phyloP scores from a whole-genome alignment of 92 coral and sea anemone species.

The Zoanthus sociatus region DNA sequence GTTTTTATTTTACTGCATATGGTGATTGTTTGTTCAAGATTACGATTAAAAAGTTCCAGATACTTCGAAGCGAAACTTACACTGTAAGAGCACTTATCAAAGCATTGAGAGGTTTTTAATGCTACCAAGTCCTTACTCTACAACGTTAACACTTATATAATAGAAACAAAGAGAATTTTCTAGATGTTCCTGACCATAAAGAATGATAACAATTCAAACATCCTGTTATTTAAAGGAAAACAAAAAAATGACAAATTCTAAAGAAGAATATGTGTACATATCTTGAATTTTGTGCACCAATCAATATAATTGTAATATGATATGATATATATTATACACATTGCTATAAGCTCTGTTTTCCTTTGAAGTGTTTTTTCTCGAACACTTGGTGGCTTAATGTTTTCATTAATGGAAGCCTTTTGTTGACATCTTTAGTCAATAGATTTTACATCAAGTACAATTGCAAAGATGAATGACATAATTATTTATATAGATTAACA shows the following conservation, averaged over 20 bases:
- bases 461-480: no score
- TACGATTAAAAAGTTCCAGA: not conserved
- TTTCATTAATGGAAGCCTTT: no score
- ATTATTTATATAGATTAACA: no score
- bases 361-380: no score
- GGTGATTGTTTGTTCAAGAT: not conserved
- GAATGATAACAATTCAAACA: not conserved
- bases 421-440: no score
- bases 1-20: not conserved
- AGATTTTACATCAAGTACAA: no score
- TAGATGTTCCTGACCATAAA: not conserved
- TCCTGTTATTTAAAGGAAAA: not conserved
- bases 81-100: not conserved
- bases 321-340: no score
- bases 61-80: not conserved
- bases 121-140: not conserved
- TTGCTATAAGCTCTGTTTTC: no score
- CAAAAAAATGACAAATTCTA: not conserved
- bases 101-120: not conserved
- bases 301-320: no score
- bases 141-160: not conserved
- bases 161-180: not conserved
- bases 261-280: no score
- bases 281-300: no score
- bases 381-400: no score